Conservation (phyloP, 2,113 vertebrate genomes). For the Stigmatopora nigra region DNA sequence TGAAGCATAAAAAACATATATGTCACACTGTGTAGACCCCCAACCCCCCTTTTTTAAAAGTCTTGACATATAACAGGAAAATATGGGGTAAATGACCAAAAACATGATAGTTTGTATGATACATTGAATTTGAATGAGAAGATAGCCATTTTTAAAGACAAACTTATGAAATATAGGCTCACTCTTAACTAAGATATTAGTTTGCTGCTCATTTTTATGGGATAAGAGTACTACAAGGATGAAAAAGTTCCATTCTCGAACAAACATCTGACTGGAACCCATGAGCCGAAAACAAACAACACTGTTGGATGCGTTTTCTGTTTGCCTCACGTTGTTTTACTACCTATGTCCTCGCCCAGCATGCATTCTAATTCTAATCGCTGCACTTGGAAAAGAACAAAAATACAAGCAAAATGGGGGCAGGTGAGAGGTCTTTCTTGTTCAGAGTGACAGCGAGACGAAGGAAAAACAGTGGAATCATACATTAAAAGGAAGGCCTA, state of each 20-base stretch:
- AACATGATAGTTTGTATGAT: too few species aligned
- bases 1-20: too few species aligned
- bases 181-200: not conserved
- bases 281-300: conserved; percentile 38
- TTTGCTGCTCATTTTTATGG: not conserved
- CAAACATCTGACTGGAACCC: conserved; percentile 18
- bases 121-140: not conserved
- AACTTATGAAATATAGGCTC: not conserved
- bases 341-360: conserved; percentile 63
- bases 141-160: not conserved
- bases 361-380: conserved; percentile 52
- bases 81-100: too few species aligned
- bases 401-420: conserved; percentile 55
- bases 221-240: not conserved
- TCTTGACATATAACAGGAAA: too few species aligned
- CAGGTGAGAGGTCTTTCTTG: conserved; percentile 26
- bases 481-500: conserved; percentile 32
- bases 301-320: conserved; percentile 14
- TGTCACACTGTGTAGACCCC: too few species aligned
- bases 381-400: conserved; percentile 35
- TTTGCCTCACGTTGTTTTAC: conserved; percentile 55
- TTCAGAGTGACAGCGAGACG: not conserved
- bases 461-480: conserved; percentile 20
- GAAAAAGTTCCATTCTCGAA: too few species aligned
- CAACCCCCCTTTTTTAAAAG: too few species aligned